A percentile compares a stretch with the other conserved stretches of the same genome.
phyloP scores from a whole-genome alignment of 2,797 vertebrate genomes.

The Acanthiza pusilla region DNA sequence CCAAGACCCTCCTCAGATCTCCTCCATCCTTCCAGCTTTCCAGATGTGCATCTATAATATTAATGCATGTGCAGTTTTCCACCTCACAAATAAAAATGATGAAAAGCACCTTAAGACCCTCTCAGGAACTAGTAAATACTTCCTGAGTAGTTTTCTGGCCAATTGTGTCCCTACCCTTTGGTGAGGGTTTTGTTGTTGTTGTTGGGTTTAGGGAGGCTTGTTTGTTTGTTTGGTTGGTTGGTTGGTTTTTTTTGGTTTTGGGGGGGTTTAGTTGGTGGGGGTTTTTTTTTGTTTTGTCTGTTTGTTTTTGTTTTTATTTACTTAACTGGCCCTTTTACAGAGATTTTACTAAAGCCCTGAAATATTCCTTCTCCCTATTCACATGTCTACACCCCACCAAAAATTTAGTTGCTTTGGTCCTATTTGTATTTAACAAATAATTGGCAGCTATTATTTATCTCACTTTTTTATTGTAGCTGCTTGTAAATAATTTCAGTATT shows the following conservation, averaged over 20 bases:
- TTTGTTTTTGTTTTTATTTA: not conserved
- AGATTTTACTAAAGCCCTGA: not conserved
- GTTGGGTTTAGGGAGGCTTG: too few species aligned
- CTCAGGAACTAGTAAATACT: not conserved
- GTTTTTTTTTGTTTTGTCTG: not conserved
- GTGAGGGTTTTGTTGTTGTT: fast-evolving
- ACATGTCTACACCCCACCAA: not conserved
- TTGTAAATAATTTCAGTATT: not conserved
- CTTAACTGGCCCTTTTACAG: not conserved
- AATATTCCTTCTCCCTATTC: not conserved
- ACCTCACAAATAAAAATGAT: not conserved
- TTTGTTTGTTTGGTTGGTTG: too few species aligned
- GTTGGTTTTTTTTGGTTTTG: not conserved
- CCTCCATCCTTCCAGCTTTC: not conserved
- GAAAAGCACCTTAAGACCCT: not conserved
- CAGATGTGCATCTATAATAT: not conserved
- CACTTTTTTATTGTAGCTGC: not conserved
- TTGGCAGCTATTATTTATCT: not conserved
- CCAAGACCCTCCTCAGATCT: not conserved
- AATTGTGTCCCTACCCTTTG: not conserved
- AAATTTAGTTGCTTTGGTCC: not conserved
- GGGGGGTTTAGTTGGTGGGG: not conserved
- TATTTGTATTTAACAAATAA: not conserved
- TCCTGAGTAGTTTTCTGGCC: not conserved
- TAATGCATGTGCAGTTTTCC: not conserved